phyloP scores from a whole-genome alignment of 1,140 invertebrate species.

The Antheraea pernyi region DNA sequence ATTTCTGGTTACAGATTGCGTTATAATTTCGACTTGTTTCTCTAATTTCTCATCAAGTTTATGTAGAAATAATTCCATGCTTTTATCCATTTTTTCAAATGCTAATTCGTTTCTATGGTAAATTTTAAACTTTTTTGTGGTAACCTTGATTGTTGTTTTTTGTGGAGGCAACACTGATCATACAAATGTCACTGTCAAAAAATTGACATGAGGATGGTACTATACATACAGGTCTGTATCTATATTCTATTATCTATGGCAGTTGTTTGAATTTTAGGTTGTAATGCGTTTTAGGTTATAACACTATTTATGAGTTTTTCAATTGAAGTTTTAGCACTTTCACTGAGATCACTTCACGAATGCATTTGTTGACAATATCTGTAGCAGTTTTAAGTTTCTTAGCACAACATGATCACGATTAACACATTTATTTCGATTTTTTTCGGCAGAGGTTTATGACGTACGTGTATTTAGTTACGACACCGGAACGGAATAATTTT shows the following conservation, averaged over 20 bases:
- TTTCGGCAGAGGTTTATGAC: neutral
- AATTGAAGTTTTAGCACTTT: neutral
- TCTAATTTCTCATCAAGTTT: conserved; percentile 28
- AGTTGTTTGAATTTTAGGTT: neutral
- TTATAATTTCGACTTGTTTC: conserved; percentile 24
- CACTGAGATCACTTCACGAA: neutral
- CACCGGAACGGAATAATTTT: neutral
- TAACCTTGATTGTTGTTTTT: conserved; percentile 13
- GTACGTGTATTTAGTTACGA: neutral
- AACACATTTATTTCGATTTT: neutral
- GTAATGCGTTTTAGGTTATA: neutral
- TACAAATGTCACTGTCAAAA: conserved; percentile 13
- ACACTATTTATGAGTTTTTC: neutral
- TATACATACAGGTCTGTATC: neutral
- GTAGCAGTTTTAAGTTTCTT: neutral
- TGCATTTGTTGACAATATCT: neutral
- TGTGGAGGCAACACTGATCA: conserved; percentile 11
- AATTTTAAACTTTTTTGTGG: conserved; percentile 1
- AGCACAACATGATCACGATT: neutral
- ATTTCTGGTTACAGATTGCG: conserved; percentile 21
- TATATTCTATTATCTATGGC: neutral
- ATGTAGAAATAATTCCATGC: conserved; percentile 17
- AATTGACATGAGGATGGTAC: neutral
- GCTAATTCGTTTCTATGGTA: neutral
- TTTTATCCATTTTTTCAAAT: conserved; percentile 7